Evolutionary conservation across 2,797 vertebrate genomes (phyloP).

Genomic region (Toxotes lorentzi): DNA sequence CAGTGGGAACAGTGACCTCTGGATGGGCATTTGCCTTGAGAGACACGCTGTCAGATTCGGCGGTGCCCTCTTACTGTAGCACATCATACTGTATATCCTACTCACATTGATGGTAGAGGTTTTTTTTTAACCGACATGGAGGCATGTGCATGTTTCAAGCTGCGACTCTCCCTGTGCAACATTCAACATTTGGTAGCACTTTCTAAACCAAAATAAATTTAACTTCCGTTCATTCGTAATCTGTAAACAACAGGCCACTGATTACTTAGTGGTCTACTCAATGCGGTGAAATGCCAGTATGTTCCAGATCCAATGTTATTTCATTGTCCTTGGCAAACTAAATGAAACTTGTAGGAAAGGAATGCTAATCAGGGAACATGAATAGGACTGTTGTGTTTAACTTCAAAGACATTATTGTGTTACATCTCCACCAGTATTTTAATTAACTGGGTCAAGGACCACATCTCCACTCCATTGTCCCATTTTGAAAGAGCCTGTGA

Average conservation of each 20-base stretch:
- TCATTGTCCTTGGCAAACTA: slow-evolving; percentile 46
- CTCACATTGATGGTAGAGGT: neutral
- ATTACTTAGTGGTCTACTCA: slow-evolving; percentile 12
- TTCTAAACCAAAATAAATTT: neutral
- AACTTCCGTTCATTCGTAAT: neutral
- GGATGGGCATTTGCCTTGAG: neutral
- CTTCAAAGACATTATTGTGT: slow-evolving; percentile 80
- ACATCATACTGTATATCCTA: neutral
- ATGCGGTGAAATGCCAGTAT: slow-evolving; percentile 1
- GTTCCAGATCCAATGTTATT: slow-evolving; percentile 30
- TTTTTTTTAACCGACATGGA: too few species aligned
- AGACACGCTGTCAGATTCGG: neutral
- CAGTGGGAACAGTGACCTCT: neutral
- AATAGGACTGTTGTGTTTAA: slow-evolving; percentile 72
- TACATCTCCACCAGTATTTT: slow-evolving; percentile 71
- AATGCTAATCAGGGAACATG: slow-evolving; percentile 69
- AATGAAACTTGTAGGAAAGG: slow-evolving; percentile 61
- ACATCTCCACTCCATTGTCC: slow-evolving; percentile 63
- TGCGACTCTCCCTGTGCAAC: neutral
- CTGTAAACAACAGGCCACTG: neutral
- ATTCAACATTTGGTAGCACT: neutral
- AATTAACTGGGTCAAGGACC: slow-evolving; percentile 84
- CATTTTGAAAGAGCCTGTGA: slow-evolving; percentile 58
- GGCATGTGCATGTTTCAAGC: neutral
- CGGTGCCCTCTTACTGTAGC: neutral